Base-by-base conservation (phyloP, 2,113 vertebrate species). In the Mirza zaza region DNA sequence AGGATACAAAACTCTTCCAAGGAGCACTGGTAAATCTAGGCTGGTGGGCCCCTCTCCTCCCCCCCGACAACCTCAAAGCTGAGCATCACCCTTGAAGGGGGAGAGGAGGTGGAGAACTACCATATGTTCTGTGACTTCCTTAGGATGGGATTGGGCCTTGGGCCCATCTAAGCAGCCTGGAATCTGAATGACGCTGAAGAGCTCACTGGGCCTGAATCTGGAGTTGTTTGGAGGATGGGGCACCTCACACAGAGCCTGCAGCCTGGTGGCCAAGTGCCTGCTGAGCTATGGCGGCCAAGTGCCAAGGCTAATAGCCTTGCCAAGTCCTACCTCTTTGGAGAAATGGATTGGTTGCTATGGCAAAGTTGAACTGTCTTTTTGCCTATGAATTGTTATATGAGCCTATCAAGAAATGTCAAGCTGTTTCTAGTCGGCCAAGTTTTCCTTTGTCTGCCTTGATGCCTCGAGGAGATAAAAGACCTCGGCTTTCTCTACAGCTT, bases 331-430 rank as follows among this genome's bases (percentile, higher is more conserved):
- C 36, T 81, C 52, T 2, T 21, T 2, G 10, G 12, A 65, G 18
- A 63, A 92, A 81, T 55, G 48, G 34, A 67, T 50, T 73, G 55
- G 75, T 92, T 93, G 87, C 79, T 86, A 34, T 85, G 83, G 87
- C 32, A 39, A 92, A 90, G n/a, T 1, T 34, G 52, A 59, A 29
- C 76, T 63, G 13, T 50, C 20, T 68, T 93, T 90, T 81, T 65
- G 55, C 52, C 45, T 32, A n/a, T 0, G 6, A 87, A 57, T 71
- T 45, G 6, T 83, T 87, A 67, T 17, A 17, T 52, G 63, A 92
- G 61, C 45, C 25, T 94, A 45, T 88, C 39, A 82, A 91, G 59
- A 91, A 95, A 95, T 45, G 73, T 36, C 77, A 71, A 59, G 80
- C 59, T 87, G 18, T 67, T 95, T 59, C 83, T 59, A 96, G 90